Base-by-base conservation (phyloP, 2,888 invertebrate species). In the Tuta absoluta region DNA sequence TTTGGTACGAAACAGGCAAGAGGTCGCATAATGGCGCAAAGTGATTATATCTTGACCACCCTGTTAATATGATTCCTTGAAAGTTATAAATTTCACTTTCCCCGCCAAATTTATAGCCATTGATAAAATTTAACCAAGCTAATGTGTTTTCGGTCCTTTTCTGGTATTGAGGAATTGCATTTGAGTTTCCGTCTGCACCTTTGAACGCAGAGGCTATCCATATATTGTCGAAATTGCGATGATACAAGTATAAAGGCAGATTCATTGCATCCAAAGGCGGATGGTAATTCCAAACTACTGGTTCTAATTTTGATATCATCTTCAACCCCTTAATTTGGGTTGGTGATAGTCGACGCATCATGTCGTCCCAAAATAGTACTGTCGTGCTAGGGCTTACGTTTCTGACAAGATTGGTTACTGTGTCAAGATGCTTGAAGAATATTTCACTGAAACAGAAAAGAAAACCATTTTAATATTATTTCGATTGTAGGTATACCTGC, bases 191-290 rank as follows among this genome's bases (percentile, higher is more conserved):
- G 57, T 94, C 94, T 0, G 95, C 95, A 0, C 97, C 98, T 90
- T 97, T 98, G 77, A 95, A 98, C 0, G 97, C 97, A 66, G 96
- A 95, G 0, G 96, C 97, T 53, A 95, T 92, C 96, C 97, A 97
- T 23, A 97, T 87, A 45, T 93, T 92, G 11, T 74, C 5, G 10
- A 23, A 76, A 28, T 71, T 75, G 0, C 4, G n/a, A 45, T 83
- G 81, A 59, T 87, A 84, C 37, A 78, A 76, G 4, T 75, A 71
- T 12, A 89, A 66, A 51, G 74, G 72, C 0, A 60, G 80, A 69
- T 80, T 91, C 74, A 77, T 80, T 57, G 72, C 75, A 4, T 68
- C 64, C 5, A 77, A 21, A 2, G 73, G 88, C 73, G 65, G 77
- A 1, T 82, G 84, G 73, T 96, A 96, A 65, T 94, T 93, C 96